These are phyloP conservation scores for Galerucella nymphaeae DNA, from an alignment of 2,888 invertebrate species.

Conservation along the genomic window DNA sequence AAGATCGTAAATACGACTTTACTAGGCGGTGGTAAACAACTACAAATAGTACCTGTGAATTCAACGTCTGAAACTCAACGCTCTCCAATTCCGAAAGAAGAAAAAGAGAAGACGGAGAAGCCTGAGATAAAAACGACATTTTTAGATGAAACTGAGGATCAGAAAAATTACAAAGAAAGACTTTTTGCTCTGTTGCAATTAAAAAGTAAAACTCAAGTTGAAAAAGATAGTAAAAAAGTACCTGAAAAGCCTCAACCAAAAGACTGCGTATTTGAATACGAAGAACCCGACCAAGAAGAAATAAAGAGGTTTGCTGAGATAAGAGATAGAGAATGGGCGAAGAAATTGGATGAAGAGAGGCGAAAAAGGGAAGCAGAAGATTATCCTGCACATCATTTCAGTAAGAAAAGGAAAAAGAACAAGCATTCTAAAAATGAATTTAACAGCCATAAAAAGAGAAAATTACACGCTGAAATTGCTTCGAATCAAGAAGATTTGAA, in stretches of 20 bases:
- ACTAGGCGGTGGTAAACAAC: constrained; percentile 60
- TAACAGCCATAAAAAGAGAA: constrained; percentile 65
- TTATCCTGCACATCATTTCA: constrained; percentile 57
- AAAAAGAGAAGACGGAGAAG: constrained; percentile 37
- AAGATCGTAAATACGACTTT: constrained; percentile 61
- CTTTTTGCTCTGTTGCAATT: constrained; percentile 61
- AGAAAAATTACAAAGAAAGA: constrained; percentile 55
- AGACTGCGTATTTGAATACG: constrained; percentile 62
- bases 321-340: constrained; percentile 64
- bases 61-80: constrained; percentile 42
- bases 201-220: constrained; percentile 58
- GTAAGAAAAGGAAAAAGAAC: constrained; percentile 69
- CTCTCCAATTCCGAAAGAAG: constrained; percentile 34
- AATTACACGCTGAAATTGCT: constrained; percentile 69
- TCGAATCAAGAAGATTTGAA: constrained; percentile 66
- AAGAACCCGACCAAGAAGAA: constrained; percentile 63
- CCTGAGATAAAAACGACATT: constrained; percentile 26
- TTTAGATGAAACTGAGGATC: constrained; percentile 51
- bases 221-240: constrained; percentile 50
- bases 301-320: constrained; percentile 64
- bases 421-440: constrained; percentile 69
- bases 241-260: constrained; percentile 51
- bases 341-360: constrained; percentile 59
- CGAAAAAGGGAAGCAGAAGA: constrained; percentile 49
- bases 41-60: constrained; percentile 60